A percentile compares a stretch with the other conserved stretches of the same genome.
Conservation (phyloP, 2,797 vertebrate species). For the Tragelaphus eurycerus region DNA sequence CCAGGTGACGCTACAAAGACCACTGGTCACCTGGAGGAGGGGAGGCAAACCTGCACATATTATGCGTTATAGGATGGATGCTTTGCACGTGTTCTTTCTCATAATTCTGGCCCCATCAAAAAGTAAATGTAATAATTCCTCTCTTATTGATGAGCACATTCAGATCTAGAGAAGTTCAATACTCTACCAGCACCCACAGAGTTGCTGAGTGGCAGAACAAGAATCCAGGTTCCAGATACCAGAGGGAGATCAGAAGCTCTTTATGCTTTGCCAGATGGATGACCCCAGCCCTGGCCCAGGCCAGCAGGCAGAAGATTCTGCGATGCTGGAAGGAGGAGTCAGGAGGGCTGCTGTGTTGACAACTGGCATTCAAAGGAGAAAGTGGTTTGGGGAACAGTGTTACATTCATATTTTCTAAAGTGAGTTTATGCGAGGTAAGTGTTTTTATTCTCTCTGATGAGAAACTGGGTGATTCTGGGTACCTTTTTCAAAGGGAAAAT, state of each 20-base stretch:
- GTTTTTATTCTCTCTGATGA: slow-evolving; percentile 51
- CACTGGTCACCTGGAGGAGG: background rate
- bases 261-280: background rate
- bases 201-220: background rate
- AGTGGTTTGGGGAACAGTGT: slow-evolving; percentile 5
- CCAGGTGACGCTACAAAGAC: background rate
- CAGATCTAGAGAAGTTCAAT: background rate
- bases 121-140: background rate
- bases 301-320: background rate
- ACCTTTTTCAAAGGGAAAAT: slow-evolving; percentile 43
- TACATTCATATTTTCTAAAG: slow-evolving; percentile 51
- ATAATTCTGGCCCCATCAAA: background rate
- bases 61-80: background rate
- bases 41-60: background rate
- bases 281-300: fast-evolving
- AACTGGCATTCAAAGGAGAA: background rate
- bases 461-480: slow-evolving; percentile 15
- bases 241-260: background rate
- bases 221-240: background rate
- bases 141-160: background rate
- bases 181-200: background rate
- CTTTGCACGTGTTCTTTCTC: background rate
- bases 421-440: slow-evolving; percentile 47
- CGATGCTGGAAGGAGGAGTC: background rate
- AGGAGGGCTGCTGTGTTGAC: background rate